These are phyloP conservation scores for Fopius arisanus DNA, from an alignment of 1,140 invertebrate genomes.

Conservation along the genomic window DNA sequence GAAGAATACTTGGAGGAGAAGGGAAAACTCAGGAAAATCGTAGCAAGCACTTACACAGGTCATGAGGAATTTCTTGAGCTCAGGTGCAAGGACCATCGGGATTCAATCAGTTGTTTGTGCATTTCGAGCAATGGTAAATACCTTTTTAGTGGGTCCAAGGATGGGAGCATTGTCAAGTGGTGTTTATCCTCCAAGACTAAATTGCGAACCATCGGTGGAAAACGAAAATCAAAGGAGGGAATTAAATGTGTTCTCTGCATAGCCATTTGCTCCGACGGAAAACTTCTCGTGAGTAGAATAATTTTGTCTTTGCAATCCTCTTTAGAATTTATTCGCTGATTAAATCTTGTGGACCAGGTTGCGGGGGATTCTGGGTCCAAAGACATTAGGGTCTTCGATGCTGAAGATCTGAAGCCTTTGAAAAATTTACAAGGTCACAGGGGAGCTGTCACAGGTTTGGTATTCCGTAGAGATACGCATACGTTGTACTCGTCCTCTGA, in stretches of 20 bases:
- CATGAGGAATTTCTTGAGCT: slow-evolving; percentile 67
- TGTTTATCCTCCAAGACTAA: slow-evolving; percentile 66
- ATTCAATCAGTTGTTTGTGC: slow-evolving; percentile 83
- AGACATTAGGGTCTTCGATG: slow-evolving; percentile 86
- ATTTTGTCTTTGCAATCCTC: background rate
- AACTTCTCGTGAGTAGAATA: slow-evolving; percentile 75
- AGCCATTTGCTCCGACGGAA: slow-evolving; percentile 84
- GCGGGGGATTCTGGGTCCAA: slow-evolving; percentile 76
- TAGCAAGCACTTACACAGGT: slow-evolving; percentile 74
- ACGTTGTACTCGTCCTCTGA: slow-evolving; percentile 85
- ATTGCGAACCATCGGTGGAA: slow-evolving; percentile 67
- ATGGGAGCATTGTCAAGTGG: slow-evolving; percentile 88
- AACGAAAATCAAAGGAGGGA: slow-evolving; percentile 58
- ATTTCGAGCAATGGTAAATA: slow-evolving; percentile 78
- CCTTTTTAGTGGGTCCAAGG: slow-evolving; percentile 88
- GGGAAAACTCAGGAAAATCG: slow-evolving; percentile 76
- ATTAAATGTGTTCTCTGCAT: slow-evolving; percentile 70
- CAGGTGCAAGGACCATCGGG: slow-evolving; percentile 77
- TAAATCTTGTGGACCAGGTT: slow-evolving; percentile 39
- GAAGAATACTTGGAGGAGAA: slow-evolving; percentile 87
- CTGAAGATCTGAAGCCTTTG: slow-evolving; percentile 76
- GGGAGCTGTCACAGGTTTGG: slow-evolving; percentile 78
- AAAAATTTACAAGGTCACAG: slow-evolving; percentile 86
- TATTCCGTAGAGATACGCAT: slow-evolving; percentile 88
- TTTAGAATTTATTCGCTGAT: slow-evolving; percentile 18